Base-by-base conservation (phyloP, 1,140 invertebrate species). In the Chelonus insularis region DNA sequence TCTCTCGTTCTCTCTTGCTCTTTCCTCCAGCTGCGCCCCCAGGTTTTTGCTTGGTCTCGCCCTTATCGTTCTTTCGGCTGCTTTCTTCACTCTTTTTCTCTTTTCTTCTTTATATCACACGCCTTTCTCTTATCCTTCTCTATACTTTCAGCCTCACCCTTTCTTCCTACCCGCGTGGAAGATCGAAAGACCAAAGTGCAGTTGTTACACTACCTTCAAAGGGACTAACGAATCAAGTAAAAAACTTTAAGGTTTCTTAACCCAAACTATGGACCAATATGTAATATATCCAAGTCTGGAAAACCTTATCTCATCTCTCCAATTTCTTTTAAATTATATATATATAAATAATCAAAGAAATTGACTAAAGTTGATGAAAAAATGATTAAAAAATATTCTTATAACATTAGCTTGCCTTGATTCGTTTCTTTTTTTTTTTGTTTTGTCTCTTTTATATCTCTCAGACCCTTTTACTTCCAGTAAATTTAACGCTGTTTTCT, bases 31-130 rank as follows among this genome's bases (percentile, higher is more conserved):
- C 57, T 59, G 57, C 57, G 57, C 57, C 57, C 57, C 57, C 57
- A 59, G 57, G 57, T 59, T 59, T 59, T 59, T 51, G 57, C 47
- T 59, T 18, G 45, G 57, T 59, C 57, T 59, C 57, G 57, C 57
- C 57, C 57, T 59, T 59, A 59, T 51, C 57, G 57, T n/a, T 59
- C 57, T 59, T 59, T 51, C 12, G 47, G 45, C 34, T 51, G 45
- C 57, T 59, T 39, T 59, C 47, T 23, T 1, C 32, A 23, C 12
- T 25, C 20, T 50, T 25, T 29, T 50, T 25, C n/a, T 50, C 21
- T n/a, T 18, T 59, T 41, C 47, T 58, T 25, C 23, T 39, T 51
- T 18, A 48, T 25, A 34, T 57, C 23, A 43, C 18, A 43, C 20
- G 21, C 18, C 55, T 57, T 57, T 23, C 5, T 52, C 50, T 52